A percentile compares a stretch with the other conserved stretches of the same genome.
These are phyloP conservation scores for Tridacna gigas DNA, from an alignment of 2,888 invertebrate species.

Conservation along the genomic window DNA sequence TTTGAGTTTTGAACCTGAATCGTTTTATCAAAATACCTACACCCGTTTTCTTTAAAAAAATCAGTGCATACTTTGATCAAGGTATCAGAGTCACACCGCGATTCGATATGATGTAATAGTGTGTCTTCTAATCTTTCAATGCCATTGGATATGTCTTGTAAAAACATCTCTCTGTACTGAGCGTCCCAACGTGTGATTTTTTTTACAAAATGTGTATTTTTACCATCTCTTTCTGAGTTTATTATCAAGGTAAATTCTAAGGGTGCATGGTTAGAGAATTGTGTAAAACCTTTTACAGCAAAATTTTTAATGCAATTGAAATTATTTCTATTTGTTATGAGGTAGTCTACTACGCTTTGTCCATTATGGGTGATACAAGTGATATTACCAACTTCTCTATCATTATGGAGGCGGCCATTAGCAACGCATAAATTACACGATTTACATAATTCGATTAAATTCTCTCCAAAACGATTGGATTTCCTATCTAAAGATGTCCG, in stretches of 20 bases:
- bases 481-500: conserved; percentile 5
- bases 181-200: not conserved
- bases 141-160: not conserved
- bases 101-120: not conserved
- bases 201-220: not conserved
- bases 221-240: not conserved
- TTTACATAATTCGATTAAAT: conserved; percentile 36
- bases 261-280: conserved; percentile 27
- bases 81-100: not conserved
- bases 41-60: not conserved
- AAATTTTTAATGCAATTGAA: conserved; percentile 12
- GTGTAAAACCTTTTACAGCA: conserved; percentile 10
- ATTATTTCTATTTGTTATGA: conserved; percentile 1
- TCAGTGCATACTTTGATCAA: not conserved
- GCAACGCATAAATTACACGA: conserved; percentile 2
- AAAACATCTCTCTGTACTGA: not conserved
- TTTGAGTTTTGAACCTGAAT: not conserved
- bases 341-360: conserved; percentile 21
- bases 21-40: not conserved
- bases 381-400: not conserved
- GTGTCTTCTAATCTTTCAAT: not conserved
- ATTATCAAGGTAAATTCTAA: conserved; percentile 12
- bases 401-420: conserved; percentile 2
- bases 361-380: conserved; percentile 34
- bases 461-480: conserved; percentile 30